Base-by-base conservation (phyloP, 2,113 vertebrate species). In the Tonatia bakeri region DNA sequence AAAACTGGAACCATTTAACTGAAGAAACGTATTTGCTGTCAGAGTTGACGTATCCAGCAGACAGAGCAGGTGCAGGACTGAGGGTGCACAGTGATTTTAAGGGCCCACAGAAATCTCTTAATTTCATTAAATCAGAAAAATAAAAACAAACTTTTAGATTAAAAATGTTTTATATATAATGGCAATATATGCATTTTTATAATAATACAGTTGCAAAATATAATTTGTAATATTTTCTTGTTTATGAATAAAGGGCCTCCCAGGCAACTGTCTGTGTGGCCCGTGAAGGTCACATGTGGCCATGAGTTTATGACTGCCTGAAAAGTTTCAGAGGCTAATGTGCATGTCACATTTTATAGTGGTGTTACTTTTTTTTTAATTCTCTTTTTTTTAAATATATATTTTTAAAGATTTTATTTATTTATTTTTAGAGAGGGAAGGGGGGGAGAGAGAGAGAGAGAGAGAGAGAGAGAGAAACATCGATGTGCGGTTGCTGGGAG, bases 291-390 rank as follows among this genome's bases (percentile, higher is more conserved):
- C 50, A 61, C 36, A 22, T 22, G 1, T 15, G 19, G 24, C 95
- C 87, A 92, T 93, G 92, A 95, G 87, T 96, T 97, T 94, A 96
- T 96, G 96, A 95, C 94, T 97, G 90, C 95, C 95, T 97, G 90
- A 87, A 97, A 97, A 96, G 90, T 94, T 81, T 97, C 97, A 96
- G 95, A 95, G 17, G 76, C 90, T 96, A 97, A 97, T 93, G 86
- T 3, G 13, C 17, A 56, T 89, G 93, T 97, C 33, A 88, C 15
- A 85, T 87, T 59, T 65, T 52, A 31, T 33, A 83, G 5, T 45
- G 56, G 4, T 64, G n/a, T n/a, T n/a, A n/a, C n/a, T n/a, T n/a
- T n/a, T n/a, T n/a, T n/a, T n/a, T n/a, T n/a, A n/a, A n/a, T n/a
- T n/a, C n/a, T n/a, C n/a, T n/a, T n/a, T n/a, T n/a, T n/a, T n/a